A percentile compares a stretch with the other conserved stretches of the same genome.
Conservation (phyloP, 2,797 vertebrate species). For the Molossus molossus region DNA sequence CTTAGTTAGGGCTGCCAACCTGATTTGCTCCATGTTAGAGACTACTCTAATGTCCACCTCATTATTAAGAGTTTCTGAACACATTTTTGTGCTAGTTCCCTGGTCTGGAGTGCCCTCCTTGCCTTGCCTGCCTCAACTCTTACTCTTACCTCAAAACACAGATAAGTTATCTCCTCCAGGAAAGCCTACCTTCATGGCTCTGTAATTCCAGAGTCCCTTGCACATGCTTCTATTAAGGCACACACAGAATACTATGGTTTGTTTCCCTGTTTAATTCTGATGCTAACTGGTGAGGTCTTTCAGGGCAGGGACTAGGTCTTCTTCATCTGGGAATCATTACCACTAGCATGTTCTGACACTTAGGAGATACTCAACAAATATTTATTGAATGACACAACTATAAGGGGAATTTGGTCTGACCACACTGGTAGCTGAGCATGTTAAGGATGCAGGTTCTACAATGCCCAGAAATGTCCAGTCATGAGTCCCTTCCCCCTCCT, state of each 20-base stretch:
- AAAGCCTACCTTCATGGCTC: constrained; percentile 1
- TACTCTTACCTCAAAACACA: constrained; percentile 72
- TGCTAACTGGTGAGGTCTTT: constrained; percentile 9
- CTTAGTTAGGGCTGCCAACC: not conserved
- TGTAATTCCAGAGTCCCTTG: not conserved
- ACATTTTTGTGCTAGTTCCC: not conserved
- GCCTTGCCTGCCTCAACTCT: constrained; percentile 20
- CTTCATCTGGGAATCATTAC: constrained; percentile 41
- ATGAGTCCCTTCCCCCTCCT: not conserved
- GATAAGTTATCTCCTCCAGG: constrained; percentile 13
- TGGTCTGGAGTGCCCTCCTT: not conserved
- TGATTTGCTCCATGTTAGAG: not conserved
- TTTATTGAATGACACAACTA: constrained; percentile 23
- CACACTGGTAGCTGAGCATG: not conserved
- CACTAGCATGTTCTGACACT: constrained; percentile 38
- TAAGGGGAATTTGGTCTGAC: constrained; percentile 27
- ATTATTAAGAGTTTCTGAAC: constrained; percentile 22
- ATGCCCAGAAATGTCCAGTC: not conserved
- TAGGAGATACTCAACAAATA: constrained; percentile 38
- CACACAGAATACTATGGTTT: constrained; percentile 40
- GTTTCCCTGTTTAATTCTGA: constrained; percentile 46
- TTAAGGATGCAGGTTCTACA: constrained; percentile 41
- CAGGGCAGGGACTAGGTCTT: constrained; percentile 18
- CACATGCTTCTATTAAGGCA: not conserved
- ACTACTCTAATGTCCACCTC: not conserved